phyloP scores from a whole-genome alignment of 1,140 invertebrate species.

The Centruroides vittatus region DNA sequence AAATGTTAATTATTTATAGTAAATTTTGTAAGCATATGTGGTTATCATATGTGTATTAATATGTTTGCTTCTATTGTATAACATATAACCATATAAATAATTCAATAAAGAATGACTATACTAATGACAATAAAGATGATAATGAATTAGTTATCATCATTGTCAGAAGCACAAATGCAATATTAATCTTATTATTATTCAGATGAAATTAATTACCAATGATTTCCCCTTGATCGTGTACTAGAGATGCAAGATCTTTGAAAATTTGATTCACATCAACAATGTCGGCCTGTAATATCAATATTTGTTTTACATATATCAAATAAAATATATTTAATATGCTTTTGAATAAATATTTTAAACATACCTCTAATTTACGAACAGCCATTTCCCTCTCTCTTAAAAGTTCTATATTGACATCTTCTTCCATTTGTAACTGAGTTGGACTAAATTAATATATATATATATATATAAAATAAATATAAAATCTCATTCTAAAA shows the following conservation, averaged over 20 bases:
- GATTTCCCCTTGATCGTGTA: constrained; percentile 93
- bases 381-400: constrained; percentile 83
- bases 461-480: not conserved
- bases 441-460: constrained; percentile 18
- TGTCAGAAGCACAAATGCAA: not conserved
- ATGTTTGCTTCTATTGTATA: no score
- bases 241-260: constrained; percentile 88
- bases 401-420: constrained; percentile 65
- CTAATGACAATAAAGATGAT: not conserved
- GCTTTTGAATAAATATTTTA: not conserved
- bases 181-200: not conserved
- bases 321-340: not conserved
- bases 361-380: constrained; percentile 65
- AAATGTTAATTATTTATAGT: no score
- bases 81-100: no score
- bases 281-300: constrained; percentile 63
- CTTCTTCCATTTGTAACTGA: constrained; percentile 60
- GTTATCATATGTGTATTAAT: no score
- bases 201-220: constrained; percentile 37
- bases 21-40: no score
- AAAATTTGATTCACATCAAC: constrained; percentile 96
- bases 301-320: not conserved
- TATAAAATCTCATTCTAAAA: no score
- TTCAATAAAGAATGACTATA: no score
- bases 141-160: not conserved